phyloP scores from a whole-genome alignment of 1,140 invertebrate species.

The Drosophila subpulchrella region DNA sequence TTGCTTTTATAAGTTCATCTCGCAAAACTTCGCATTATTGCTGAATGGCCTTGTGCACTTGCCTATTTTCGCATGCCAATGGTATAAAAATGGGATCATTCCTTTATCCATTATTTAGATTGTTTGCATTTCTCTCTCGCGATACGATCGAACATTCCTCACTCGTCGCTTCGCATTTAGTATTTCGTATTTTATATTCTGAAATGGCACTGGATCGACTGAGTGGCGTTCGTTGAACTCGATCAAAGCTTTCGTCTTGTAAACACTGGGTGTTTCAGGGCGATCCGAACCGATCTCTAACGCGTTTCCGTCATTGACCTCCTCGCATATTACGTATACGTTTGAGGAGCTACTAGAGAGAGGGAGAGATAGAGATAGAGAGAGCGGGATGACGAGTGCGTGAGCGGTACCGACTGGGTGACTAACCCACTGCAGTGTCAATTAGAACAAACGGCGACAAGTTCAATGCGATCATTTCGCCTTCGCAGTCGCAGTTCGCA shows the following conservation, averaged over 20 bases:
- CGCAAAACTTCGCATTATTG: too few species aligned
- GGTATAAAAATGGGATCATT: not conserved
- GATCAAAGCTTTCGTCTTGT: conserved; percentile 19
- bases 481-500: conserved; percentile 8
- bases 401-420: conserved; percentile 27
- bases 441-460: conserved; percentile 72
- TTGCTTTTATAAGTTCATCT: not conserved
- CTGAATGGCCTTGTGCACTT: not conserved
- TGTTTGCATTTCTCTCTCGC: not conserved
- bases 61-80: not conserved
- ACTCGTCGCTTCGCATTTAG: not conserved
- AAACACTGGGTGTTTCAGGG: conserved; percentile 5
- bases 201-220: conserved; percentile 7
- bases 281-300: conserved; percentile 22
- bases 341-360: not conserved
- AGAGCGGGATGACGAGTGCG: conserved; percentile 24
- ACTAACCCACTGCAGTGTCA: conserved; percentile 62
- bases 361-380: not conserved
- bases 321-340: conserved; percentile 44
- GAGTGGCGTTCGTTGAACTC: conserved; percentile 12
- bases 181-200: conserved; percentile 7
- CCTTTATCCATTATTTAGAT: conserved; percentile 5
- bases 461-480: conserved; percentile 59
- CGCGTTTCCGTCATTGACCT: conserved; percentile 36
- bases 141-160: not conserved